Conservation (phyloP, 2,113 vertebrate genomes). For the Trematomus loennbergii region DNA sequence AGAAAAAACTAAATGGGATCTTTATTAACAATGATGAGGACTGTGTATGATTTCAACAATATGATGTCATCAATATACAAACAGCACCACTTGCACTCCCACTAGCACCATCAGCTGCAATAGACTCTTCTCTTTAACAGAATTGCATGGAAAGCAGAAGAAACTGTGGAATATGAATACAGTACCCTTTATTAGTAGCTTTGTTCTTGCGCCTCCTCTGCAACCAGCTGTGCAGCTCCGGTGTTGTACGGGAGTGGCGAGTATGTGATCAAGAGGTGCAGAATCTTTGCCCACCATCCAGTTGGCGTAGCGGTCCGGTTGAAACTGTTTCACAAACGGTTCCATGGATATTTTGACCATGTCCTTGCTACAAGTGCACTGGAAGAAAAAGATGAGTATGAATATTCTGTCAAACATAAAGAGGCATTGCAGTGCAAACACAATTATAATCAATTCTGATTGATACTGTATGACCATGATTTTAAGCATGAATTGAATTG, state of each 20-base stretch:
- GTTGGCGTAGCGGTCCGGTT: slow-evolving; percentile 92
- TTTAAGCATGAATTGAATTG: background rate
- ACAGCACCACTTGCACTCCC: background rate
- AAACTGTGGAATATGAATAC: background rate
- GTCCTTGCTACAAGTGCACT: slow-evolving; percentile 97
- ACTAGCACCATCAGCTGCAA: background rate
- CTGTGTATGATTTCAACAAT: background rate
- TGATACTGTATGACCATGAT: background rate
- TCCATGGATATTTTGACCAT: slow-evolving; percentile 99
- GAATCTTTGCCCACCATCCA: slow-evolving; percentile 97
- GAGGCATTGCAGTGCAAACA: background rate
- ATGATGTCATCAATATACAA: background rate
- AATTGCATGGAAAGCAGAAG: background rate
- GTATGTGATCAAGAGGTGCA: slow-evolving; percentile 90
- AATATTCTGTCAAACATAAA: background rate
- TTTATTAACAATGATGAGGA: background rate
- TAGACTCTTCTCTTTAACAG: background rate
- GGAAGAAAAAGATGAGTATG: slow-evolving; percentile 19
- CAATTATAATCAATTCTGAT: background rate
- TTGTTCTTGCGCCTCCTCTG: slow-evolving; percentile 85
- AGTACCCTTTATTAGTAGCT: slow-evolving; percentile 84
- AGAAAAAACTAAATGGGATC: background rate
- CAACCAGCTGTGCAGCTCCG: slow-evolving; percentile 91
- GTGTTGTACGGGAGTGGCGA: slow-evolving; percentile 91
- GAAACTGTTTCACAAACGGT: slow-evolving; percentile 95